These are phyloP conservation scores for Anas platyrhynchos DNA, from an alignment of 2,113 vertebrate genomes.

Conservation along the genomic window DNA sequence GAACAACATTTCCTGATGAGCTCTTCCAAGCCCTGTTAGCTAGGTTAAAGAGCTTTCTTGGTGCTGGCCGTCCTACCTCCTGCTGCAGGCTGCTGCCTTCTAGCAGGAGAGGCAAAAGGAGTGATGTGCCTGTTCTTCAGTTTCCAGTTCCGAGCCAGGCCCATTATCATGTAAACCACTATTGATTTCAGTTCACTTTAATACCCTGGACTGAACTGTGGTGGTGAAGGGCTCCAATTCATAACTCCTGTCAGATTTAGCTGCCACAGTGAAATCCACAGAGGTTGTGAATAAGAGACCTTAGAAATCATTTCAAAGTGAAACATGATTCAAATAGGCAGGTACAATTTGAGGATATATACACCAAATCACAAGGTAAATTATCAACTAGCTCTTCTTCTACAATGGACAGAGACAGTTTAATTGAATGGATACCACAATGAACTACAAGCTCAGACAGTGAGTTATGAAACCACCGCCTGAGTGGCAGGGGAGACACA, in stretches of 20 bases:
- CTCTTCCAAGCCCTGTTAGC: background rate
- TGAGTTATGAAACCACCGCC: background rate
- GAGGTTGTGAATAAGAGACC: background rate
- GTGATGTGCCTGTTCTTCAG: slow-evolving; percentile 6
- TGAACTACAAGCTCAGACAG: background rate
- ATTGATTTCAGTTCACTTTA: slow-evolving; percentile 67
- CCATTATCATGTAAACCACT: slow-evolving; percentile 57
- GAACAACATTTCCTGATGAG: background rate
- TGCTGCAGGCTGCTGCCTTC: background rate
- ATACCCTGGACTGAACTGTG: slow-evolving; percentile 48
- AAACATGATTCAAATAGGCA: background rate
- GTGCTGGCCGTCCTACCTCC: background rate
- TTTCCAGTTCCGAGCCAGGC: slow-evolving; percentile 3
- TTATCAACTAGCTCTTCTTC: background rate
- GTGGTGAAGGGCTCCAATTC: slow-evolving; percentile 40
- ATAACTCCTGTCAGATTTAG: slow-evolving; percentile 32
- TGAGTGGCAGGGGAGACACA: background rate
- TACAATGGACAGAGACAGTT: background rate
- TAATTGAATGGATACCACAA: background rate
- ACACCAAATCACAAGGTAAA: background rate
- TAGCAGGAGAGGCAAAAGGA: background rate
- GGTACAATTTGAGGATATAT: background rate
- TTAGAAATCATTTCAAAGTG: slow-evolving; percentile 10
- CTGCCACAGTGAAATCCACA: slow-evolving; percentile 44
- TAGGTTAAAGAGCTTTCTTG: background rate